Base-by-base conservation (phyloP, 2,797 vertebrate species). In the Harpagifer antarcticus region DNA sequence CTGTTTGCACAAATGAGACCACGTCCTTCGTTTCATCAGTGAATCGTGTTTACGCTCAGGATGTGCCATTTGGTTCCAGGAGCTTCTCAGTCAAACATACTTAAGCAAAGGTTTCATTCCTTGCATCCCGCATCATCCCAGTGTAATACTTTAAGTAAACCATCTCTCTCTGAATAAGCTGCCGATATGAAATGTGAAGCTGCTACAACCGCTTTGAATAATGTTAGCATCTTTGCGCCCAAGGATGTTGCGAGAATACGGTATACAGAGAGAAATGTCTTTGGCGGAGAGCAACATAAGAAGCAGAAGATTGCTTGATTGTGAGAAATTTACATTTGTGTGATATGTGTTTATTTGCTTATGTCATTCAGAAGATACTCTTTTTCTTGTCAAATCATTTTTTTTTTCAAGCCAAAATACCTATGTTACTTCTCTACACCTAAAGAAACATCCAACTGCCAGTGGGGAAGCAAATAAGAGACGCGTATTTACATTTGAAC, bases 1-100 rank as follows among this genome's bases (percentile, higher is more conserved):
- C 85, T 82, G 65, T 83, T 87, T 77, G 70, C 74, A 75, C 79
- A 85, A 88, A 90, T 85, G 76, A 86, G 82, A 74, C 80, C 49
- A 86, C 89, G 89, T 79, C 72, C 74, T 68, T 67, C 56, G 73
- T 80, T 79, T 76, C 62, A 78, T 69, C 68, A 20, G 76, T 84
- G 87, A 85, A 89, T 88, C 71, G 76, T n/a, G n/a, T n/a, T n/a
- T n/a, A n/a, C 85, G 17, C 75, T 74, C 72, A 60, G 64, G 78
- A 75, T 74, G 23, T 67, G 84, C 72, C 72, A 40, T 53, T 72
- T 31, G 61, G 61, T 64, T 82, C 78, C 61, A 72, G 74, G 76
- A 79, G 76, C 68, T 50, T 64, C 63, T 72, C 83, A 78, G 76
- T 84, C 87, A 89, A 86, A 85, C 58, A 59, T 78, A 85, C 71